Conservation (phyloP, 2,888 invertebrate species). For the Nasonia oneida region DNA sequence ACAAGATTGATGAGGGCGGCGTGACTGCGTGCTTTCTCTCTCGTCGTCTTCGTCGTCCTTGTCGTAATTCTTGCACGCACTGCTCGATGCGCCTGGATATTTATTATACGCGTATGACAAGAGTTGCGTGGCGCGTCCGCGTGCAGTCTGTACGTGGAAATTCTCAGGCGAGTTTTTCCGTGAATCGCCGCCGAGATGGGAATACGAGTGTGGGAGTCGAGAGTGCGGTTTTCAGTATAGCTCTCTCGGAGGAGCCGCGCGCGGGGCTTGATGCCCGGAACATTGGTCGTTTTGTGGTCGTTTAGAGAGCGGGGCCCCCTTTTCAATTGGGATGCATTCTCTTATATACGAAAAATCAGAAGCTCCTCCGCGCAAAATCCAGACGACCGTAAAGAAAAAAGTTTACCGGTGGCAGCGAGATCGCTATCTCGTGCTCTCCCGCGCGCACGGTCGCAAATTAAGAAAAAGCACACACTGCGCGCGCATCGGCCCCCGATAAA, state of each 20-base stretch:
- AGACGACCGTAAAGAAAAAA: too few species aligned
- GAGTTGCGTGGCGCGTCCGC: neutral
- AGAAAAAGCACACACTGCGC: too few species aligned
- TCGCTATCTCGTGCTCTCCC: too few species aligned
- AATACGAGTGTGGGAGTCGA: constrained; percentile 41
- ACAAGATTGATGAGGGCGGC: constrained; percentile 79
- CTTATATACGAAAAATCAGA: too few species aligned
- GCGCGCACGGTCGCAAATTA: too few species aligned
- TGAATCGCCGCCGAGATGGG: neutral
- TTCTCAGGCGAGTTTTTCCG: neutral
- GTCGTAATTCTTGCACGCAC: neutral
- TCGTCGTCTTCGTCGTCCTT: neutral
- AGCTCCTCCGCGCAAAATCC: too few species aligned
- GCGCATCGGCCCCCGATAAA: neutral
- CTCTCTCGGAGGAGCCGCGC: constrained; percentile 12
- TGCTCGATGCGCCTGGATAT: neutral
- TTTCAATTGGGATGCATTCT: neutral
- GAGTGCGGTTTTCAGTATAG: neutral
- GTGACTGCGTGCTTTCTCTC: constrained; percentile 72
- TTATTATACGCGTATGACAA: neutral
- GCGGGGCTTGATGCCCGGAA: constrained; percentile 70
- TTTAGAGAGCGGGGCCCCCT: constrained; percentile 44
- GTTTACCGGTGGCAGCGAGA: too few species aligned
- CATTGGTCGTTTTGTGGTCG: constrained; percentile 73
- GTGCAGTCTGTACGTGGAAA: neutral